Evolutionary conservation across 2,113 vertebrate species (phyloP).

Genomic region (Catharus bicknelli): DNA sequence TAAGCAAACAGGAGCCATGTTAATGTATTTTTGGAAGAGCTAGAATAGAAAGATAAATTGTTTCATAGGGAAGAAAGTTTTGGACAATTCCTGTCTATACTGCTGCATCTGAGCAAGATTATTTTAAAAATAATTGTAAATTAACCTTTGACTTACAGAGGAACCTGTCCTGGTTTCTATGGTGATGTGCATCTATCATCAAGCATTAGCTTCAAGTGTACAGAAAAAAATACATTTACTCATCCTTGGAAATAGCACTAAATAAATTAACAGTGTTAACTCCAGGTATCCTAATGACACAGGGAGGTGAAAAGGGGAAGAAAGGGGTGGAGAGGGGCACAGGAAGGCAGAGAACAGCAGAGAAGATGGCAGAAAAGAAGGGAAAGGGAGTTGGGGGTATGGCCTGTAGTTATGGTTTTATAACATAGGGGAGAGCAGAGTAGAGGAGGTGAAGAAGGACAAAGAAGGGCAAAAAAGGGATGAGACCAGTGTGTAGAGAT

Average conservation of each 20-base stretch:
- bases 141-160: slow-evolving; percentile 57
- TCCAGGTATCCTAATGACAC: not conserved
- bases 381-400: not conserved
- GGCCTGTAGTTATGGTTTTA: not conserved
- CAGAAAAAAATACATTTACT: slow-evolving; percentile 37
- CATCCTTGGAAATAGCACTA: slow-evolving; percentile 1
- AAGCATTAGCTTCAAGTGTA: slow-evolving; percentile 10
- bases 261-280: slow-evolving; percentile 40
- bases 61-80: not conserved
- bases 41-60: not conserved
- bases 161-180: slow-evolving; percentile 64
- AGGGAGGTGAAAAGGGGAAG: not conserved
- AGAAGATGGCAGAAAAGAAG: not conserved
- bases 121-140: slow-evolving; percentile 26
- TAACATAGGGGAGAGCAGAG: not conserved
- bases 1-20: not conserved
- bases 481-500: not conserved
- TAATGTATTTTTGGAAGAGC: not conserved
- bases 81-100: slow-evolving; percentile 2
- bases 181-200: slow-evolving; percentile 48
- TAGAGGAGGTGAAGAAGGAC: not conserved
- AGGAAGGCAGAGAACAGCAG: not conserved
- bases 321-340: not conserved
- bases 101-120: not conserved
- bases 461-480: not conserved